Conservation (phyloP, 2,888 invertebrate genomes). For the Parnassius glacialis region DNA sequence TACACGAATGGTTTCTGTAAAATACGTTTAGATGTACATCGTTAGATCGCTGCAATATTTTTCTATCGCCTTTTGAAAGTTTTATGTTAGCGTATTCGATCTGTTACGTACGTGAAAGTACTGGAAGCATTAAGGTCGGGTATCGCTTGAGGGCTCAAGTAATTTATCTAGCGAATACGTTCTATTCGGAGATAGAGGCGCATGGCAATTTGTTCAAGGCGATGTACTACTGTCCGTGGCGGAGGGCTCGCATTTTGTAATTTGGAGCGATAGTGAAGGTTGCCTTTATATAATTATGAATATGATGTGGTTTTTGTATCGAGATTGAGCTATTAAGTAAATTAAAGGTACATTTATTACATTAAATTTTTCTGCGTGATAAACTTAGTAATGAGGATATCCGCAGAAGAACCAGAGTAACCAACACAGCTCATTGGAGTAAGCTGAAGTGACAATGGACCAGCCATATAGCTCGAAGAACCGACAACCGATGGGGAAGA, state of each 20-base stretch:
- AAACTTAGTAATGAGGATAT: too few relatives aligned
- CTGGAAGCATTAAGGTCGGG: conserved; percentile 8
- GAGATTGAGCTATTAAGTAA: too few relatives aligned
- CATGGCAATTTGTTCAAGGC: conserved; percentile 16
- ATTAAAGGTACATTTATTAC: too few relatives aligned
- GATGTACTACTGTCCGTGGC: conserved; percentile 6
- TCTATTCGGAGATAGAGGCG: conserved; percentile 9
- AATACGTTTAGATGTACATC: not conserved
- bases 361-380: too few relatives aligned
- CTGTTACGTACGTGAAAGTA: conserved; percentile 15
- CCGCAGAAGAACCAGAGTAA: too few relatives aligned
- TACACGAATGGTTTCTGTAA: conserved; percentile 18
- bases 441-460: too few relatives aligned
- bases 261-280: conserved; percentile 14
- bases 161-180: conserved; percentile 15
- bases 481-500: too few relatives aligned
- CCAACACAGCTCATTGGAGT: too few relatives aligned
- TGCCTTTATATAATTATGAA: conserved; percentile 14
- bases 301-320: not conserved
- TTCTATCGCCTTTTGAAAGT: conserved; percentile 11
- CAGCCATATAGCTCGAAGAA: too few relatives aligned
- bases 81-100: conserved; percentile 18
- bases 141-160: conserved; percentile 8
- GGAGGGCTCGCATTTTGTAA: conserved; percentile 10
- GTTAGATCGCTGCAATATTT: conserved; percentile 1